These are phyloP conservation scores for Cassiopea xamachana DNA, from an alignment of 30 jellyfish, hydroid and myxozoan genomes.

Conservation along the genomic window DNA sequence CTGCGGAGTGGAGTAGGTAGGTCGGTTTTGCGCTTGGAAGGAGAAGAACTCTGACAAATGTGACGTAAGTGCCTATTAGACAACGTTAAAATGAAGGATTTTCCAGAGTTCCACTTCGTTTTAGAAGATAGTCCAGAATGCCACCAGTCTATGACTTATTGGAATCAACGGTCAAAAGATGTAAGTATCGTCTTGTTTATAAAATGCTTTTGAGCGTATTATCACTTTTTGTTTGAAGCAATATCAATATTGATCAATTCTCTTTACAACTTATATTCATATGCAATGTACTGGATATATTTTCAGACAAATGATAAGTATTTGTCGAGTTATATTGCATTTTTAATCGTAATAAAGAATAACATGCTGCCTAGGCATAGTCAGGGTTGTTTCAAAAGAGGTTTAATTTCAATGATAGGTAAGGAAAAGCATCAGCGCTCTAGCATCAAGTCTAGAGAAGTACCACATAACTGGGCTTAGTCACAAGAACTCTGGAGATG, in stretches of 20 bases:
- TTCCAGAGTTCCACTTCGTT: conserved; percentile 84
- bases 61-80: too few species aligned
- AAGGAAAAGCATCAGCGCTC: conserved; percentile 32
- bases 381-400: background rate
- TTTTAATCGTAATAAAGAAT: background rate
- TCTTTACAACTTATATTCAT: too few species aligned
- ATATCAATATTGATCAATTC: too few species aligned
- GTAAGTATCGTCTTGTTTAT: conserved; percentile 41
- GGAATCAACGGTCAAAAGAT: conserved; percentile 86
- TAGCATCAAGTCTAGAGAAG: conserved; percentile 70
- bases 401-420: conserved; percentile 21
- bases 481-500: conserved; percentile 86
- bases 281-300: too few species aligned
- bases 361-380: background rate
- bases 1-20: too few species aligned
- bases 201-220: background rate
- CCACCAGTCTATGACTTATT: conserved; percentile 87
- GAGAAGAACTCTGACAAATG: too few species aligned
- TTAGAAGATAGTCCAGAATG: conserved; percentile 92
- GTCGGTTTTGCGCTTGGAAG: too few species aligned
- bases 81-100: conserved; percentile 22
- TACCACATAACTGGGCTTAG: conserved; percentile 78
- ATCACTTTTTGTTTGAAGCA: background rate
- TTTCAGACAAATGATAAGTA: too few species aligned
- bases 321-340: too few species aligned